Evolutionary conservation across 2,888 invertebrate genomes (phyloP).

Genomic region (Chloroclysta siterata): DNA sequence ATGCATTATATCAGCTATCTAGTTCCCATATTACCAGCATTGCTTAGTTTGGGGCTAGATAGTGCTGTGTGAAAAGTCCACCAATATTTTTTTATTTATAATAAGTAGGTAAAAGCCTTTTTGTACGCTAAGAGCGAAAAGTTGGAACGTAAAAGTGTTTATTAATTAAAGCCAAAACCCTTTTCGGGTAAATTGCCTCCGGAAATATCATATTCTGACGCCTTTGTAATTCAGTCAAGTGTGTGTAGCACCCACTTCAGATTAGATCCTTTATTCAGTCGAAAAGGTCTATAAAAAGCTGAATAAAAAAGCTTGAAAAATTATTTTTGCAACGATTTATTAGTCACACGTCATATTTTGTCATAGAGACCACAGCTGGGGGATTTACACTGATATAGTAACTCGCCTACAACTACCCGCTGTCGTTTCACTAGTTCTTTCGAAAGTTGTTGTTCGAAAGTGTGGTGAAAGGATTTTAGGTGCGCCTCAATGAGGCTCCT

Average conservation of each 20-base stretch:
- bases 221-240: conserved; percentile 3
- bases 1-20: too few species aligned
- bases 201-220: conserved; percentile 2
- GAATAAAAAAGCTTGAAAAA: conserved; percentile 9
- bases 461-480: too few species aligned
- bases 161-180: background rate
- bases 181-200: background rate
- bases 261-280: background rate
- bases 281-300: background rate
- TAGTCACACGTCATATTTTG: conserved; percentile 12
- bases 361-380: background rate
- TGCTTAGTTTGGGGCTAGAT: too few species aligned
- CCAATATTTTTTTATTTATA: too few species aligned
- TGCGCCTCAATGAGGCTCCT: too few species aligned
- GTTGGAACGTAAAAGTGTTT: background rate
- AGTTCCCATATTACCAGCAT: too few species aligned
- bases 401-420: background rate
- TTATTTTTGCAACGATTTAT: conserved; percentile 3
- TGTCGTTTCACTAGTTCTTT: too few species aligned
- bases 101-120: too few species aligned
- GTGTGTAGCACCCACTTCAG: conserved; percentile 3
- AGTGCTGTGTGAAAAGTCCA: too few species aligned
- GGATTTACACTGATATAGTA: conserved; percentile 1
- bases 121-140: too few species aligned
- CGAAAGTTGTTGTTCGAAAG: too few species aligned